These are phyloP conservation scores for Argyrosomus regius DNA, from an alignment of 2,797 vertebrate genomes.

Conservation along the genomic window DNA sequence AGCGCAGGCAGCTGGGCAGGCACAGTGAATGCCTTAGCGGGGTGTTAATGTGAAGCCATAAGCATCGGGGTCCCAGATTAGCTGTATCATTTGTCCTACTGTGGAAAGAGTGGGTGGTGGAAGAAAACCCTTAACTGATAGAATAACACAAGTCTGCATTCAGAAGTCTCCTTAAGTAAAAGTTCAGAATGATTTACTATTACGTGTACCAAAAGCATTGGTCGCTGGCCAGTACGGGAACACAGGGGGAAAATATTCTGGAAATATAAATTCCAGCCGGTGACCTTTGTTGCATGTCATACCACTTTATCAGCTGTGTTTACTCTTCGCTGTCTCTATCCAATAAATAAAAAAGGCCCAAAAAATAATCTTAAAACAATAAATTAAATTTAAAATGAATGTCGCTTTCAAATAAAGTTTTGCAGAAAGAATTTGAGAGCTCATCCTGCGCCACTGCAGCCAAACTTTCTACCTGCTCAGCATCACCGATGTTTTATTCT, in stretches of 20 bases:
- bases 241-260: constrained; percentile 18
- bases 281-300: too few species aligned
- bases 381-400: constrained; percentile 4
- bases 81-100: constrained; percentile 67
- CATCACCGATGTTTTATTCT: background rate
- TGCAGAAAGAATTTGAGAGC: constrained; percentile 14
- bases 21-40: constrained; percentile 39
- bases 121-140: constrained; percentile 57
- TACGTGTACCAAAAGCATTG: constrained; percentile 5
- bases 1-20: constrained; percentile 52
- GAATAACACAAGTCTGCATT: constrained; percentile 56
- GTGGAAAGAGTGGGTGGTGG: constrained; percentile 61
- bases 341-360: too few species aligned
- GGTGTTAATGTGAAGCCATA: constrained; percentile 77
- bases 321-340: too few species aligned
- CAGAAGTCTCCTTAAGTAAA: constrained; percentile 27
- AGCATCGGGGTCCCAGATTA: constrained; percentile 73
- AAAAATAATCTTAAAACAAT: too few species aligned
- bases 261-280: constrained; percentile 27
- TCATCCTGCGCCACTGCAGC: background rate
- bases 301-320: too few species aligned
- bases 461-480: background rate
- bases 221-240: constrained; percentile 1
- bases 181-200: constrained; percentile 49
- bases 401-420: constrained; percentile 12